Evolutionary conservation across 2,113 vertebrate genomes (phyloP), one percentile per base, ranked within the genome.

Genomic region (Nothocercus nigrocapillus): DNA sequence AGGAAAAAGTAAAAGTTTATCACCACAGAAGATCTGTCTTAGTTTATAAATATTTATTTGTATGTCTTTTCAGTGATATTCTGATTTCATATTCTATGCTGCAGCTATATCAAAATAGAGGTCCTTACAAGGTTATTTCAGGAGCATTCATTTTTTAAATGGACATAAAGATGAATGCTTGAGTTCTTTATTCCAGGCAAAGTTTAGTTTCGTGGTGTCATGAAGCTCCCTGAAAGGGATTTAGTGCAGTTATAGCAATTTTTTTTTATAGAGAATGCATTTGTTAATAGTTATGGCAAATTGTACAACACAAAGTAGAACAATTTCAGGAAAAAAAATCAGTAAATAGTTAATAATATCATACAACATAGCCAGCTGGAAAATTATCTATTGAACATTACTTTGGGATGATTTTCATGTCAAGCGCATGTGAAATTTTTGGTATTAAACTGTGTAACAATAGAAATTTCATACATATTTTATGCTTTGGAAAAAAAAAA

Each of bases 101-200:
- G 9, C 20, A 79, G 59, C 44, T 92, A 68, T 56, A 89, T 95
- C 27, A 95, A 95, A 94, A 80, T 20, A 51, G 77, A 80, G 32
- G 7, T 88, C 44, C 45, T 53, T 94, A 85, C 38, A 75, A 94
- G 64, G 28, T 92, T 97, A 74, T 94, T 96, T 94, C 67, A 94
- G 82, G 82, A 54, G 42, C 70, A 94, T 30, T 94, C 16, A 14
- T 75, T 96, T 75, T 61, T 82, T 91, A 96, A 96, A 94, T 74
- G 83, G 73, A 61, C 85, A 92, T 59, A 30, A 87, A 95, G 44
- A 86, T 5, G 17, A 90, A 94, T 53, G 63, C 79, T 68, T 95
- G n/a, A 91, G 25, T 95, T 93, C 74, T 92, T 78, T 88, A 86
- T 54, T 96, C 28, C 49, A 95, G 85, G 87, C 86, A 88, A 95